Conservation (phyloP, 2,113 vertebrate species). For the Phyllostomus hastatus region DNA sequence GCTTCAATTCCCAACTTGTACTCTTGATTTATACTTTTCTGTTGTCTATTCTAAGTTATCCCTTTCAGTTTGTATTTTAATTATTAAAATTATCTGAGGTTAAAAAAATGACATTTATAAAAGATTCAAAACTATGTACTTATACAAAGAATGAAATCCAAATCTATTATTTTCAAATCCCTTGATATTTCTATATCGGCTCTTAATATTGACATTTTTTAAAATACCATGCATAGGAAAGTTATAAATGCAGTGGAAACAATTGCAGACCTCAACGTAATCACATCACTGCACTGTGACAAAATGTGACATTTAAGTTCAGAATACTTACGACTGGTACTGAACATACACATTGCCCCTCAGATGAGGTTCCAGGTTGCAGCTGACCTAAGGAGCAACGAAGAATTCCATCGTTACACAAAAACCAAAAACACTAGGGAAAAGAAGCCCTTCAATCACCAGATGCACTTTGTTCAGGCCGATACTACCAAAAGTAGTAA, state of each 20-base stretch:
- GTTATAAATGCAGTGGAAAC: background rate
- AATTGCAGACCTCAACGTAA: background rate
- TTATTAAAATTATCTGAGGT: conserved; percentile 27
- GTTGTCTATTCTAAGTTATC: background rate
- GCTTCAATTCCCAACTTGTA: background rate
- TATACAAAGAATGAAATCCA: conserved; percentile 19
- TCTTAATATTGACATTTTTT: conserved; percentile 31
- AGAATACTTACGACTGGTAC: conserved; percentile 92
- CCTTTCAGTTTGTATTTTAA: conserved; percentile 25
- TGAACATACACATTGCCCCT: conserved; percentile 98
- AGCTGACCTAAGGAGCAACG: conserved; percentile 89
- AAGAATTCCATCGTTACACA: background rate
- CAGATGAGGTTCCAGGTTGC: conserved; percentile 96
- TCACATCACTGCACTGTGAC: background rate
- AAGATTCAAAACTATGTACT: conserved; percentile 20
- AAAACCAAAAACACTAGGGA: background rate
- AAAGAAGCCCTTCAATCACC: background rate
- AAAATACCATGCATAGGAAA: conserved; percentile 18
- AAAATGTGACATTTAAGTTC: background rate
- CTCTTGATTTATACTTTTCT: background rate
- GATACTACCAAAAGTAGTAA: background rate
- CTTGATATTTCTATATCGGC: background rate
- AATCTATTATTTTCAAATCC: conserved; percentile 10
- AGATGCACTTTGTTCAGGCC: background rate
- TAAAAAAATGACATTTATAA: background rate